phyloP scores from a whole-genome alignment of 1,140 invertebrate genomes.

The Zaprionus inermis region DNA sequence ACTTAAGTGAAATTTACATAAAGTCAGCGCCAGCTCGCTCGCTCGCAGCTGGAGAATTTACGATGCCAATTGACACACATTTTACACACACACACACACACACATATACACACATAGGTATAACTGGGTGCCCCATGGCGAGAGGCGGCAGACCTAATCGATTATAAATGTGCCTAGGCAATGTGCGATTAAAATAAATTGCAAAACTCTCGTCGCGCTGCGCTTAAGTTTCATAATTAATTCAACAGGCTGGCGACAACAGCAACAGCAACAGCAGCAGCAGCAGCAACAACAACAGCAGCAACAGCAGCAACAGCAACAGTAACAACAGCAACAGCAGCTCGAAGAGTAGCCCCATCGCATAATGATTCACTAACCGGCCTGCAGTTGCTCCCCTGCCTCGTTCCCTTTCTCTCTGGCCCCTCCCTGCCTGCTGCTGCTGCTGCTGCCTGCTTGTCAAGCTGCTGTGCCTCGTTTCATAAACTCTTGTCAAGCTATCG shows the following conservation, averaged over 20 bases:
- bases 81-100: slow-evolving; percentile 11
- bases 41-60: slow-evolving; percentile 27
- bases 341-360: slow-evolving; percentile 26
- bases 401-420: slow-evolving; percentile 17
- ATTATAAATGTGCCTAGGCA: slow-evolving; percentile 78
- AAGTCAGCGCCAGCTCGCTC: slow-evolving; percentile 8
- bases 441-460: slow-evolving; percentile 50
- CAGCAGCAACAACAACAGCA: slow-evolving; percentile 28
- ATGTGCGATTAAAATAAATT: slow-evolving; percentile 83
- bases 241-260: slow-evolving; percentile 57
- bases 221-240: slow-evolving; percentile 83
- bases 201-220: slow-evolving; percentile 60
- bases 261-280: slow-evolving; percentile 38
- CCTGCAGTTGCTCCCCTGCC: slow-evolving; percentile 22
- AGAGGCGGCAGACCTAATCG: slow-evolving; percentile 61
- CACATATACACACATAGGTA: not conserved
- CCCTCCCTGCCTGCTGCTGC: not conserved
- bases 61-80: slow-evolving; percentile 32
- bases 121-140: not conserved
- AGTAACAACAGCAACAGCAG: slow-evolving; percentile 24
- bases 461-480: slow-evolving; percentile 78
- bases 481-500: slow-evolving; percentile 80
- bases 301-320: slow-evolving; percentile 30
- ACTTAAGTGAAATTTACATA: slow-evolving; percentile 46
- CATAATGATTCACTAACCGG: slow-evolving; percentile 75